Evolutionary conservation across 2,888 invertebrate genomes (phyloP), one percentile per base, ranked within the genome.

Genomic region (Xanthia icteritia): DNA sequence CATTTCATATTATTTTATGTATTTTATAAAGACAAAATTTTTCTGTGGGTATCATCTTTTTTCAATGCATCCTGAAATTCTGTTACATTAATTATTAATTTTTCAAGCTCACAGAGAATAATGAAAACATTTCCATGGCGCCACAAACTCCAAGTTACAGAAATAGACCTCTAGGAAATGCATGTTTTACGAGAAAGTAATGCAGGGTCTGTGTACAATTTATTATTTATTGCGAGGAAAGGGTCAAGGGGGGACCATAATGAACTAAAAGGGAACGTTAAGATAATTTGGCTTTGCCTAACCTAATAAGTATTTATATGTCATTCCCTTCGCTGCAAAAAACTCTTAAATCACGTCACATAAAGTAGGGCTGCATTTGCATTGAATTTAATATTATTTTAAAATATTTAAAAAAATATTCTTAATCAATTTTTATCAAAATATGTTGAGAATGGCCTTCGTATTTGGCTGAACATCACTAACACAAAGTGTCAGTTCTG

Each of bases 111-210:
- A 51, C 6, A 39, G 6, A 39, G 45, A 69, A 77, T 69, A 31
- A 31, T 31, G n/a, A 64, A 64, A 69, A 69, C 15, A 78, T 77
- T 23, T 42, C 48, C 27, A 36, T n/a, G 2, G 20, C n/a, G 9
- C 36, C 20, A 31, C 45, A 23, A 51, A 45, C 9, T 66, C 63
- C 1, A 9, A 63, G 11, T n/a, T 63, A 23, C 42, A 54, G 66
- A 65, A 65, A 79, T 36, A 64, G 36, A 67, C n/a, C 58, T 20
- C 0, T 48, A 31, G 17, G 13, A 64, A 71, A 78, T 82, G 71
- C 78, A 74, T 82, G 42, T 82, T 82, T 82, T 56, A 82, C 63
- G 68, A 77, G 61, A 74, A 58, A 64, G n/a, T 82, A 69, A 72
- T 82, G 71, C 83, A 65, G 64, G 48, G 56, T 61, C 42, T 17